These are phyloP conservation scores for Oceanodroma tethys DNA, from an alignment of 2,113 vertebrate genomes.

Conservation along the genomic window DNA sequence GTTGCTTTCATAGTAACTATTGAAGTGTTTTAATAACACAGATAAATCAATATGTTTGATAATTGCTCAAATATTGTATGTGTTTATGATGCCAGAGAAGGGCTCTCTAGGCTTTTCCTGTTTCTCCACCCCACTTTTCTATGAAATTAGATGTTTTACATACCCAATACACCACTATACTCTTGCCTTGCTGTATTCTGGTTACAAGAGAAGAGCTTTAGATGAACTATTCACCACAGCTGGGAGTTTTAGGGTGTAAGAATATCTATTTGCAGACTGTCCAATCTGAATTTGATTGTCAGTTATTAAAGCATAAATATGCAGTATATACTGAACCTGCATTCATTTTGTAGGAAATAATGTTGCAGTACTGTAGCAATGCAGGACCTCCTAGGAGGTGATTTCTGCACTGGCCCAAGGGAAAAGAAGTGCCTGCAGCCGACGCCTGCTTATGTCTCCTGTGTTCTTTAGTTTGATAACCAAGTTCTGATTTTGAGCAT, in stretches of 20 bases:
- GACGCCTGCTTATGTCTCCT: not conserved
- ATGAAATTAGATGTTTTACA: not conserved
- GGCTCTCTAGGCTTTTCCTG: not conserved
- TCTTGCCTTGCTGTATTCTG: not conserved
- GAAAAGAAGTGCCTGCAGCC: not conserved
- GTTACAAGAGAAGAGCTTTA: not conserved
- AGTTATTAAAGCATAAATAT: not conserved
- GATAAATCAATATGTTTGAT: not conserved
- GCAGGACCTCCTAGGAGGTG: not conserved
- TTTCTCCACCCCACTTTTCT: not conserved
- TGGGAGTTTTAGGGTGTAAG: not conserved
- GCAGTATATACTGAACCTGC: not conserved
- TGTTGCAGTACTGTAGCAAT: not conserved
- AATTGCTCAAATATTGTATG: not conserved
- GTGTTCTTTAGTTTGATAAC: not conserved
- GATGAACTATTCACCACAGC: not conserved
- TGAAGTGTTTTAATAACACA: not conserved
- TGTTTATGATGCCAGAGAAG: not conserved
- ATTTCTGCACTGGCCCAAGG: not conserved
- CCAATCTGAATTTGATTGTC: not conserved
- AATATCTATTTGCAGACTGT: not conserved
- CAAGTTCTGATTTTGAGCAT: not conserved
- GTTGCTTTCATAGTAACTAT: not conserved
- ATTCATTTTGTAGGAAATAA: not conserved
- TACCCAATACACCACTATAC: not conserved